phyloP scores from a whole-genome alignment of 2,113 vertebrate genomes.

The Cygnus atratus region DNA sequence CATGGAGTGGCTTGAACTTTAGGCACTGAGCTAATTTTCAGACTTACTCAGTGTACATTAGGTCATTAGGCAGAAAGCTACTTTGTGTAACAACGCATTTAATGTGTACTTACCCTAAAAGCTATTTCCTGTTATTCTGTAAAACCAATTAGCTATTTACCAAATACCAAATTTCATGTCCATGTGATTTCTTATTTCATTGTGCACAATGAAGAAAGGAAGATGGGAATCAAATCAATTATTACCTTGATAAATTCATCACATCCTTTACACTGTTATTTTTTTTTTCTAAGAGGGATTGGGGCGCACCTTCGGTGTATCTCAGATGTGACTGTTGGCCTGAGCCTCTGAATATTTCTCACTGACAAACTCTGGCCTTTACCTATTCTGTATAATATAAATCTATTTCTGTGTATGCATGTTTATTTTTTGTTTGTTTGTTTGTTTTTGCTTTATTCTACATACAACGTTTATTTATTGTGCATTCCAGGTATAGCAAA shows the following conservation, averaged over 20 bases:
- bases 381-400: background rate
- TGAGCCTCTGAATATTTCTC: background rate
- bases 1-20: slow-evolving; percentile 12
- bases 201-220: background rate
- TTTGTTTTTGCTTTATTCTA: background rate
- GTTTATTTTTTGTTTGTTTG: background rate
- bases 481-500: background rate
- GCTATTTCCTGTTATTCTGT: slow-evolving; percentile 66
- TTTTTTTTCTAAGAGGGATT: background rate
- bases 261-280: background rate
- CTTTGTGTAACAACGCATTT: slow-evolving; percentile 38
- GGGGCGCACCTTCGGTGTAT: background rate
- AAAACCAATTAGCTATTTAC: slow-evolving; percentile 63
- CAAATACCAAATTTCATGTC: slow-evolving; percentile 24
- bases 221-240: background rate
- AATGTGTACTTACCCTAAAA: slow-evolving; percentile 62
- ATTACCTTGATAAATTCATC: background rate
- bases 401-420: background rate
- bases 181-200: background rate
- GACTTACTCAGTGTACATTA: slow-evolving; percentile 23
- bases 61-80: slow-evolving; percentile 56
- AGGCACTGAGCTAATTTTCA: slow-evolving; percentile 27
- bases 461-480: background rate
- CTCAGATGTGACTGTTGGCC: background rate
- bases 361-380: background rate